These are phyloP conservation scores for Eumacrocentrus americanus DNA, from an alignment of 2,888 invertebrate genomes.

Conservation along the genomic window DNA sequence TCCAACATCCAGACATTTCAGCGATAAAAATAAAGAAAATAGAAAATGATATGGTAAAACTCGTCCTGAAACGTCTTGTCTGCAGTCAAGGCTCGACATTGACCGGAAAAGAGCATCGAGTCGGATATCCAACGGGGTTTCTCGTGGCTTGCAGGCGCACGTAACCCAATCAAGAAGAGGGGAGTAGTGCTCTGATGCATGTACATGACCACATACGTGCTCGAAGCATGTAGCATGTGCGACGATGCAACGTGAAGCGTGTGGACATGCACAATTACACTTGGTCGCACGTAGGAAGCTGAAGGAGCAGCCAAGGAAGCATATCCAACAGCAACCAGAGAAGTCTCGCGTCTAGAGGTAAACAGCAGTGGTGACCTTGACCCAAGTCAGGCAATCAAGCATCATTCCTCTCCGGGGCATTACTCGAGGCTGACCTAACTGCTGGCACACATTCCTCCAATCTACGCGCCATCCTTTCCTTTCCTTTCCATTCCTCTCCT, in stretches of 20 bases:
- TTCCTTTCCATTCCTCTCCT: not conserved
- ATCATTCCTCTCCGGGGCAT: slow-evolving; percentile 35
- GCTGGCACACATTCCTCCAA: slow-evolving; percentile 50
- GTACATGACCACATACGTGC: slow-evolving; percentile 18
- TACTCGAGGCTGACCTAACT: slow-evolving; percentile 50
- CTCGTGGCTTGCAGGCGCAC: slow-evolving; percentile 14
- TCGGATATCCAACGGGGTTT: slow-evolving; percentile 19
- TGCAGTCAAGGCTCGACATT: too few relatives aligned
- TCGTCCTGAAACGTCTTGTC: too few relatives aligned
- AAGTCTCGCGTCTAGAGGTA: slow-evolving; percentile 27
- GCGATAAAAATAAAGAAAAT: too few relatives aligned
- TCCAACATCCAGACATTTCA: too few relatives aligned
- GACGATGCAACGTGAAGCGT: slow-evolving; percentile 1
- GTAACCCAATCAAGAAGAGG: slow-evolving; percentile 9
- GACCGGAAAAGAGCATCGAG: slow-evolving; percentile 9
- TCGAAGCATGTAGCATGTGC: slow-evolving; percentile 2
- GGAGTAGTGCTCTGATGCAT: not conserved
- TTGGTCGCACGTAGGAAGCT: slow-evolving; percentile 22
- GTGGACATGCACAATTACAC: slow-evolving; percentile 28
- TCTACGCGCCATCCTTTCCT: slow-evolving; percentile 1
- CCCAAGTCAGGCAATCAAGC: slow-evolving; percentile 50
- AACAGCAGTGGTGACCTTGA: slow-evolving; percentile 49
- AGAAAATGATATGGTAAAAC: too few relatives aligned
- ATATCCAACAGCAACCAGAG: slow-evolving; percentile 18
- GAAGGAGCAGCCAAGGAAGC: slow-evolving; percentile 13